Conservation (phyloP, 2,888 invertebrate genomes). For the Frankliniella fusca region DNA sequence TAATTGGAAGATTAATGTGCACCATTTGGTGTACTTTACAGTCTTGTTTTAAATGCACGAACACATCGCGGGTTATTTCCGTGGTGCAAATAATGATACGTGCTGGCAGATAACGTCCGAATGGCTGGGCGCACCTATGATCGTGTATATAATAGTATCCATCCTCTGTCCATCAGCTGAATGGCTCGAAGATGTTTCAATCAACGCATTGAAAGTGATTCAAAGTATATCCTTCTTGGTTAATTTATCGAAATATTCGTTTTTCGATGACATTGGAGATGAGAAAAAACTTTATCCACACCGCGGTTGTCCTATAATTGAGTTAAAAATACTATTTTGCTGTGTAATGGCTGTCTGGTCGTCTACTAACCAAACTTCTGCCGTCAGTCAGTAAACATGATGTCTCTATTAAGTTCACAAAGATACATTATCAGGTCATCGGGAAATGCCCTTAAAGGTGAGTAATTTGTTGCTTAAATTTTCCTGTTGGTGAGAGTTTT, state of each 20-base stretch:
- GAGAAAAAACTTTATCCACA: not conserved
- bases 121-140: no score
- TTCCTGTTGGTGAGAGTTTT: not conserved
- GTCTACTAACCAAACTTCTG: conserved; percentile 13
- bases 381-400: conserved; percentile 19
- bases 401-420: not conserved
- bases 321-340: not conserved
- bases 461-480: not conserved
- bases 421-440: conserved; percentile 17
- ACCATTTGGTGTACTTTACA: no score
- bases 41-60: no score
- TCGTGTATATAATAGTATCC: no score
- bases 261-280: not conserved
- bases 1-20: no score
- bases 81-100: no score
- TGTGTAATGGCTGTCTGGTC: conserved; percentile 7
- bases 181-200: not conserved
- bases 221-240: not conserved
- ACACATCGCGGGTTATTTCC: no score
- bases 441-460: not conserved
- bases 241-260: not conserved
- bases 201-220: not conserved
- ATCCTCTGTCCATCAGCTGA: not conserved
- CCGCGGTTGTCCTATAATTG: not conserved
- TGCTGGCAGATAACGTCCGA: no score